A percentile compares a stretch with the other conserved stretches of the same genome.
These are phyloP conservation scores for Podarcis raffonei DNA, from an alignment of 2,113 vertebrate genomes.

Conservation along the genomic window DNA sequence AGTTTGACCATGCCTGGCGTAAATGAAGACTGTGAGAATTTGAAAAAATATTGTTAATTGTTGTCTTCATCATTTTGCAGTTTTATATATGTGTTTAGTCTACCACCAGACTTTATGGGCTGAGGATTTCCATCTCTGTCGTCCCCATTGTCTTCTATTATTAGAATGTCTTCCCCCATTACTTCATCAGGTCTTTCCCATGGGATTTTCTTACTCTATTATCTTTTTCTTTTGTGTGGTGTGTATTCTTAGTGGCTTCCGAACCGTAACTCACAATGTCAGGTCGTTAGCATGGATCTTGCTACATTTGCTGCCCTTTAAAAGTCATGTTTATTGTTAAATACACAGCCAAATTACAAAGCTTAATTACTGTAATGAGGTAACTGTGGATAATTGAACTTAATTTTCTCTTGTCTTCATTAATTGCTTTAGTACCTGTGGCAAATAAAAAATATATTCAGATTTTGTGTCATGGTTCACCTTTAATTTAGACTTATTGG, in stretches of 20 bases:
- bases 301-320: not conserved
- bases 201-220: not conserved
- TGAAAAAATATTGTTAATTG: not conserved
- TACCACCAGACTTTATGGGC: too few species aligned
- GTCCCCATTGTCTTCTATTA: too few species aligned
- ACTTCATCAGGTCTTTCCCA: too few species aligned
- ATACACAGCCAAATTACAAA: not conserved
- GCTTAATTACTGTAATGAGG: not conserved
- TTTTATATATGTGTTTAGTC: not conserved
- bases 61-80: not conserved
- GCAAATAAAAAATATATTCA: too few species aligned
- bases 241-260: not conserved
- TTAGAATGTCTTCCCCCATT: too few species aligned
- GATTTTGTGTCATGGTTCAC: not conserved
- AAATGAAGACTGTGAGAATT: too few species aligned
- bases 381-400: not conserved
- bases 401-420: not conserved
- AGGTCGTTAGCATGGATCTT: not conserved
- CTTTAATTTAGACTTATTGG: not conserved
- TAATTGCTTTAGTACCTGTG: too few species aligned
- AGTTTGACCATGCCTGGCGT: too few species aligned
- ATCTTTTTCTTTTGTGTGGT: not conserved
- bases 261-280: not conserved
- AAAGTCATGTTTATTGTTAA: not conserved
- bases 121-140: too few species aligned